These are phyloP conservation scores for Zaprionus capensis DNA, from an alignment of 1,140 invertebrate genomes.

Conservation along the genomic window DNA sequence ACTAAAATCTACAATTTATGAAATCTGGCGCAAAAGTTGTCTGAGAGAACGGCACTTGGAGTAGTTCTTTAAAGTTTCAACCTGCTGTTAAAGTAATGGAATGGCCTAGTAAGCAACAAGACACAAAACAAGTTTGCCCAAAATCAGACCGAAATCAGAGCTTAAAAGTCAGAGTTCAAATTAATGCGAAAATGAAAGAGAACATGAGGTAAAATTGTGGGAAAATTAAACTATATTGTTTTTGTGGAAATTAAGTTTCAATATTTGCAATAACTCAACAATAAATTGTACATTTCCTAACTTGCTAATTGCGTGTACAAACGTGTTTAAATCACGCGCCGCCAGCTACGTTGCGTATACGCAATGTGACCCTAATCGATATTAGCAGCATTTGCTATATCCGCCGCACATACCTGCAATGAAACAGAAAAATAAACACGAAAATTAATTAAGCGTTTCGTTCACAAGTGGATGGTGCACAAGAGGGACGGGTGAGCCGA, in stretches of 20 bases:
- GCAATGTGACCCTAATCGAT: slow-evolving; percentile 70
- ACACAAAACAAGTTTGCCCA: slow-evolving; percentile 4
- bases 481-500: not conserved
- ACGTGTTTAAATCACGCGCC: slow-evolving; percentile 28
- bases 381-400: slow-evolving; percentile 44
- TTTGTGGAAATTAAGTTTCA: not conserved
- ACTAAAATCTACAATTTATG: slow-evolving; percentile 26
- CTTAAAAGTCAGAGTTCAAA: slow-evolving; percentile 4
- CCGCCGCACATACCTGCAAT: slow-evolving; percentile 59
- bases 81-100: slow-evolving; percentile 1
- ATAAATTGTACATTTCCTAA: not conserved
- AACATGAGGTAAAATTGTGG: not conserved
- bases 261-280: not conserved
- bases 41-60: slow-evolving; percentile 5
- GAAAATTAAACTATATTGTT: not conserved
- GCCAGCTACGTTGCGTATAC: slow-evolving; percentile 36
- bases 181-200: not conserved
- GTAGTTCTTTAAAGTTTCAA: slow-evolving; percentile 7
- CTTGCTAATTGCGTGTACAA: not conserved
- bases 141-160: not conserved
- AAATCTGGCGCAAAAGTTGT: slow-evolving; percentile 30
- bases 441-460: slow-evolving; percentile 58
- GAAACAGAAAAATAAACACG: slow-evolving; percentile 43
- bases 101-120: slow-evolving; percentile 18
- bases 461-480: not conserved